phyloP scores from a whole-genome alignment of 2,888 invertebrate genomes.

The Mactromeris polynyma region DNA sequence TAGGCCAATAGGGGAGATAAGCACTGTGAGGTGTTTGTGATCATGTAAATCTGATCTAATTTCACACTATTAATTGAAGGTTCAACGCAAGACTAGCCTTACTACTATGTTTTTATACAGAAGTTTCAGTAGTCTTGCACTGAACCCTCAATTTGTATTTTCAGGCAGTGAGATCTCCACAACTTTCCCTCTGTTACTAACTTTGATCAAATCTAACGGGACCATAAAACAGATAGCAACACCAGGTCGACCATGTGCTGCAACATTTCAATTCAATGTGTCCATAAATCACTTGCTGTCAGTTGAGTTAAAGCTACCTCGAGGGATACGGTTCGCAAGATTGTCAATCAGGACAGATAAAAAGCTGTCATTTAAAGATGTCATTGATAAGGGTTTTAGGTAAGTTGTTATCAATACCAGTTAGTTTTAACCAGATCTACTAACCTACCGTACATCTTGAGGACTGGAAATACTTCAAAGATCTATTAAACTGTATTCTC shows the following conservation, averaged over 20 bases:
- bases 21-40: too few species aligned
- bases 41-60: too few species aligned
- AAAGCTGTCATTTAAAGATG: neutral
- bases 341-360: neutral
- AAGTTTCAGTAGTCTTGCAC: too few species aligned
- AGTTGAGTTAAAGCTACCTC: neutral
- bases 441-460: too few species aligned
- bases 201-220: neutral
- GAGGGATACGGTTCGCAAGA: neutral
- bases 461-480: too few species aligned
- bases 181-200: neutral
- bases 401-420: neutral
- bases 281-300: neutral
- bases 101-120: too few species aligned
- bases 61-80: too few species aligned
- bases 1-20: too few species aligned
- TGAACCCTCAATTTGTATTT: neutral
- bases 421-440: too few species aligned
- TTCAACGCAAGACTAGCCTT: too few species aligned
- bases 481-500: too few species aligned
- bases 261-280: slow-evolving; percentile 20
- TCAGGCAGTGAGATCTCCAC: neutral
- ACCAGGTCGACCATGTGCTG: neutral
- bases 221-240: neutral
- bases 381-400: slow-evolving; percentile 5